Evolutionary conservation across 2,888 invertebrate genomes (phyloP).

Genomic region (Drosophila subsilvestris): DNA sequence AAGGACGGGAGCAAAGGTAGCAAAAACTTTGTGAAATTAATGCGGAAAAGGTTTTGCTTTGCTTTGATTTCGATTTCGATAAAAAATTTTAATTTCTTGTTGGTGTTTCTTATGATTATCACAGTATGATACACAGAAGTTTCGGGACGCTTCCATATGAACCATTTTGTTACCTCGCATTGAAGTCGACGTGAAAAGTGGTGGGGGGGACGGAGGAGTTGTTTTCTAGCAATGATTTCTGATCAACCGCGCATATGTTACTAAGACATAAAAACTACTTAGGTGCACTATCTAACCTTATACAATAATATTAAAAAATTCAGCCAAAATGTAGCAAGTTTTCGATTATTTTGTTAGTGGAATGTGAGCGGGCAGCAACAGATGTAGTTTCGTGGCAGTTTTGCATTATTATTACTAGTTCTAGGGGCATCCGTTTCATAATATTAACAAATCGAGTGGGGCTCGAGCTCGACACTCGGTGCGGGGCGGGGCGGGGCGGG

Average conservation of each 20-base stretch:
- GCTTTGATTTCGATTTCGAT: slow-evolving; percentile 12
- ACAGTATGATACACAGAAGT: slow-evolving; percentile 81
- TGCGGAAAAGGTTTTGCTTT: slow-evolving; percentile 25
- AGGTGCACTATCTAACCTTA: slow-evolving; percentile 67
- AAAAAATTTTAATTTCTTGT: slow-evolving; percentile 28
- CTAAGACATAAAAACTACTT: slow-evolving; percentile 74
- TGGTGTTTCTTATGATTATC: slow-evolving; percentile 75
- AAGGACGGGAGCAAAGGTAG: neutral
- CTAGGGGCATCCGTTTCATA: slow-evolving; percentile 60
- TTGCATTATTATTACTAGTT: slow-evolving; percentile 52
- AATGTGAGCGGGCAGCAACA: slow-evolving; percentile 39
- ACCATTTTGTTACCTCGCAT: slow-evolving; percentile 46
- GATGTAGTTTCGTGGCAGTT: slow-evolving; percentile 58
- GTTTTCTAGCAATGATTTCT: slow-evolving; percentile 20
- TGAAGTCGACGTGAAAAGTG: slow-evolving; percentile 26
- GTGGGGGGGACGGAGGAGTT: slow-evolving; percentile 17
- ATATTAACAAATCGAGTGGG: slow-evolving; percentile 60
- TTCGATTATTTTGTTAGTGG: slow-evolving; percentile 62
- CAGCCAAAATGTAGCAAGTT: slow-evolving; percentile 63
- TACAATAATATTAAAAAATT: slow-evolving; percentile 64
- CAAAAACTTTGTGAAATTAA: neutral
- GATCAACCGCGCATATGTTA: slow-evolving; percentile 54
- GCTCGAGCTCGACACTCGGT: neutral
- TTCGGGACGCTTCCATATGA: slow-evolving; percentile 56
- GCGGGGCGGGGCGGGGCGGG: neutral